Conservation (phyloP, 2,888 invertebrate genomes). For the Phalera bucephala region DNA sequence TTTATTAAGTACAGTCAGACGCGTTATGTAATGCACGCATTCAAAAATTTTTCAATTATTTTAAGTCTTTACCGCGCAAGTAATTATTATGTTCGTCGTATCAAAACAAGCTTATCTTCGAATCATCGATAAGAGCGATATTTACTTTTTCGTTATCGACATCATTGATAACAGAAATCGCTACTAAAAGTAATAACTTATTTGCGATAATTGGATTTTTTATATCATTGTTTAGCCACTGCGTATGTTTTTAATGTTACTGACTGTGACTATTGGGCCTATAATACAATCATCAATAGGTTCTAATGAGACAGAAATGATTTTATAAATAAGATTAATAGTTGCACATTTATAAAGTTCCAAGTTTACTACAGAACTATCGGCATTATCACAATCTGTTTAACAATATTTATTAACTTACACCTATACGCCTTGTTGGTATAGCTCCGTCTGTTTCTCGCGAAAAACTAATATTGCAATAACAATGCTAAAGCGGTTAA, state of each 20-base stretch:
- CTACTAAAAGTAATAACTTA: not conserved
- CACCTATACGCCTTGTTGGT: too few relatives aligned
- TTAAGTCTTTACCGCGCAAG: not conserved
- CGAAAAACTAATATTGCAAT: too few relatives aligned
- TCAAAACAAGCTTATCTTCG: constrained; percentile 2
- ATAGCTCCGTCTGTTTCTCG: too few relatives aligned
- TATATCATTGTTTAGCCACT: not conserved
- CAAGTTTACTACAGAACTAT: too few relatives aligned
- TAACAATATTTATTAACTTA: too few relatives aligned
- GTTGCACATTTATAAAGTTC: too few relatives aligned
- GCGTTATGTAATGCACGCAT: constrained; percentile 7
- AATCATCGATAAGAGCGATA: not conserved
- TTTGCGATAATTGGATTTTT: not conserved
- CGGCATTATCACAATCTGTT: too few relatives aligned
- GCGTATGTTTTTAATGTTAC: constrained; percentile 14
- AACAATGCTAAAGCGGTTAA: too few relatives aligned
- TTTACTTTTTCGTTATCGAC: not conserved
- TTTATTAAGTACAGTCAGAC: constrained; percentile 30
- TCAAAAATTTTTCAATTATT: not conserved
- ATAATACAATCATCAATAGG: not conserved
- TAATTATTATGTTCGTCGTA: constrained; percentile 6
- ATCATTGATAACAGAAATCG: not conserved
- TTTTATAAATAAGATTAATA: too few relatives aligned
- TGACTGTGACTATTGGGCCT: constrained; percentile 7
- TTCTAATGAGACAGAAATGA: constrained; percentile 1